phyloP scores from a whole-genome alignment of 2,797 vertebrate species.

The Hippopotamyrus pictus region DNA sequence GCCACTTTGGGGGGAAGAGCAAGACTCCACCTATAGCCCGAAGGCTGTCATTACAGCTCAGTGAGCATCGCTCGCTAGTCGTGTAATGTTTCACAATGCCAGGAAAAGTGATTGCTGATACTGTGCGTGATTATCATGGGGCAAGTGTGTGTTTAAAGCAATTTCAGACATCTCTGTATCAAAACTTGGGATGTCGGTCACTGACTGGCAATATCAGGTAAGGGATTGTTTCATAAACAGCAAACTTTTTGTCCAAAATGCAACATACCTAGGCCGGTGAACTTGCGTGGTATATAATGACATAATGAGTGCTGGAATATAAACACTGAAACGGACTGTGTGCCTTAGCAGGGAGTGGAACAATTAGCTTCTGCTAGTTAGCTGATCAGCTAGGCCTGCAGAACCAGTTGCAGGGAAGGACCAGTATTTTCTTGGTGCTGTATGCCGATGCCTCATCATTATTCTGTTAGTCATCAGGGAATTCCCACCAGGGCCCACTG shows the following conservation, averaged over 20 bases:
- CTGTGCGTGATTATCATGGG: neutral
- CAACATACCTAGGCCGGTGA: neutral
- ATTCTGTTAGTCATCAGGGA: neutral
- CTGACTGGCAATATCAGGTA: neutral
- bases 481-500: neutral
- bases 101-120: neutral
- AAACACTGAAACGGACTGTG: neutral
- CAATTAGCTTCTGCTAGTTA: neutral
- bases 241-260: neutral
- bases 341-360: neutral
- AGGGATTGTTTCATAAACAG: neutral
- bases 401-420: neutral
- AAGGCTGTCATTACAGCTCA: neutral
- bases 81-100: neutral
- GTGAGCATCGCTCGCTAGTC: neutral
- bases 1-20: neutral
- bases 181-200: neutral
- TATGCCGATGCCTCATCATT: neutral
- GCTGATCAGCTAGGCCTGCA: neutral
- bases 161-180: neutral
- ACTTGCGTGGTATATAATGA: neutral
- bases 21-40: neutral
- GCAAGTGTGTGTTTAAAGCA: neutral
- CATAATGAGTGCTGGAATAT: neutral
- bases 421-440: neutral